Conservation (phyloP, 2,113 vertebrate species). For the Symphodus melops region DNA sequence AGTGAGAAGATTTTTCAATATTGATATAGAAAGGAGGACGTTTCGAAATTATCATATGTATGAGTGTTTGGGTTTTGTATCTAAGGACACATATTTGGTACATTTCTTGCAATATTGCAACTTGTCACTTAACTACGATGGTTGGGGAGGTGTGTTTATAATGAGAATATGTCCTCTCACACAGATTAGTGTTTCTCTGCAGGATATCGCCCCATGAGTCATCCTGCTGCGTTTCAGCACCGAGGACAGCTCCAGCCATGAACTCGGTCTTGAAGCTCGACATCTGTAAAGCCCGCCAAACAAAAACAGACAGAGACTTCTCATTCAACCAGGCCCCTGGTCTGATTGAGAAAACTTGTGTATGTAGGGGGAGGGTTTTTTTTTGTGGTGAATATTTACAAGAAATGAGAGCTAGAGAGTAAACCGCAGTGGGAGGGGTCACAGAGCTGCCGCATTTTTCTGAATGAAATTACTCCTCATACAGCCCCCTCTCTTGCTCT, state of each 20-base stretch:
- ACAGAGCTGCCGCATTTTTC: slow-evolving; percentile 86
- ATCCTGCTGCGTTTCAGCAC: slow-evolving; percentile 79
- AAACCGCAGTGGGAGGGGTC: slow-evolving; percentile 85
- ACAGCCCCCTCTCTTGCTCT: slow-evolving; percentile 11
- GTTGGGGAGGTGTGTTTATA: neutral
- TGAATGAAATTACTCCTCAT: slow-evolving; percentile 86
- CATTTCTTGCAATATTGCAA: no score
- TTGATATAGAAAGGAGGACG: no score
- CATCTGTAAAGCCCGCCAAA: neutral
- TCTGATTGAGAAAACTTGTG: slow-evolving; percentile 16
- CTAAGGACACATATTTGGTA: no score
- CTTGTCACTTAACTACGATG: neutral
- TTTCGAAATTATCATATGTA: no score
- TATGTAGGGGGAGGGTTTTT: neutral
- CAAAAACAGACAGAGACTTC: neutral
- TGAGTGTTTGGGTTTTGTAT: no score
- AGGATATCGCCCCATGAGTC: slow-evolving; percentile 57
- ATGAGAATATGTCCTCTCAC: neutral
- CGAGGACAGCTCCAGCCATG: slow-evolving; percentile 72
- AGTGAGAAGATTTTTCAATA: no score
- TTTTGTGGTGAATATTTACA: slow-evolving; percentile 48
- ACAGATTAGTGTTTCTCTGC: neutral
- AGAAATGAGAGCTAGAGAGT: slow-evolving; percentile 49
- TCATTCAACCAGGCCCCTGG: slow-evolving; percentile 16
- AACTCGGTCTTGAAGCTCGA: neutral